These are phyloP conservation scores for Tupaia tana DNA, from an alignment of 2,113 vertebrate genomes.

Conservation along the genomic window DNA sequence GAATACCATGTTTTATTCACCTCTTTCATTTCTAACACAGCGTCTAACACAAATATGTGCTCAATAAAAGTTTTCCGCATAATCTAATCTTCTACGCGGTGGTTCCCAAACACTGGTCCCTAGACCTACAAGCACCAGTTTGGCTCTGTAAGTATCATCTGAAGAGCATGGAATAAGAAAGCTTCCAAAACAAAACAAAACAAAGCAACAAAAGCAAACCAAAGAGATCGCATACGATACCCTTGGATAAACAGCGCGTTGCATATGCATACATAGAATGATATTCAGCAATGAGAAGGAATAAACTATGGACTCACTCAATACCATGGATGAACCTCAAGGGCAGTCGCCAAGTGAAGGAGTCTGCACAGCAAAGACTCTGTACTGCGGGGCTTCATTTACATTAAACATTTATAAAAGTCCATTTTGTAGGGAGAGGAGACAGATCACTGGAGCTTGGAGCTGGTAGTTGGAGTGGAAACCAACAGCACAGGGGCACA, in stretches of 20 bases:
- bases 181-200: neutral
- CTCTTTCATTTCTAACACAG: neutral
- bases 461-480: neutral
- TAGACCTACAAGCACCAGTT: neutral
- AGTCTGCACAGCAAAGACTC: neutral
- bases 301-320: neutral
- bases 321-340: neutral
- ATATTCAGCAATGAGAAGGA: slow-evolving; percentile 18
- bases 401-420: neutral
- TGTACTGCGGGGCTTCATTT: neutral
- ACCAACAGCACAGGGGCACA: neutral
- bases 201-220: no score
- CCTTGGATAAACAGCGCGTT: neutral
- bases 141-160: neutral
- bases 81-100: neutral
- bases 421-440: neutral
- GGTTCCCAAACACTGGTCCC: neutral
- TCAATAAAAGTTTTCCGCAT: neutral
- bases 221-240: no score
- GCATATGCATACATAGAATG: neutral
- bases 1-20: neutral
- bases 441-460: neutral
- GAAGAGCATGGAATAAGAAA: neutral
- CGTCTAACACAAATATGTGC: slow-evolving; percentile 18
- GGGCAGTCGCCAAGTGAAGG: neutral